phyloP scores from a whole-genome alignment of 2,797 vertebrate genomes.

The Bradypodion ventrale region DNA sequence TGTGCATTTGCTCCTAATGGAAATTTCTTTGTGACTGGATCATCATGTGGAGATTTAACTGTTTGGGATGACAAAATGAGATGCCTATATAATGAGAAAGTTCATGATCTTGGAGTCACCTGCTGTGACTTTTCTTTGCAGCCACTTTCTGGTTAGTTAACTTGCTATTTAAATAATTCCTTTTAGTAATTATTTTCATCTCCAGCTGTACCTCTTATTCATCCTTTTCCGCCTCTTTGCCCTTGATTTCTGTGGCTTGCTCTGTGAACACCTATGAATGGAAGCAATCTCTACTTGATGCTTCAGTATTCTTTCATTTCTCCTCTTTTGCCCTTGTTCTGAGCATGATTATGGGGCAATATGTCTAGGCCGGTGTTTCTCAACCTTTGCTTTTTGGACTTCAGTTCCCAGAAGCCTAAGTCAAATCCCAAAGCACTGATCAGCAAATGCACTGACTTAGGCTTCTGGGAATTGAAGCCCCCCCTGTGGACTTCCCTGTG shows the following conservation, averaged over 20 bases:
- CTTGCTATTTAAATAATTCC: slow-evolving; percentile 43
- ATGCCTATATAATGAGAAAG: slow-evolving; percentile 86
- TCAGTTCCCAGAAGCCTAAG: too few relatives aligned
- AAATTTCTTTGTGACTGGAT: slow-evolving; percentile 88
- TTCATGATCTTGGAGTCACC: slow-evolving; percentile 92
- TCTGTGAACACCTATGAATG: background rate
- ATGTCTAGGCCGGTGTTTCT: too few relatives aligned
- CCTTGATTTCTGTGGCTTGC: background rate
- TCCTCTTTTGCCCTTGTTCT: slow-evolving; percentile 18
- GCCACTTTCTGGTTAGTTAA: slow-evolving; percentile 80
- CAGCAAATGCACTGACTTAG: too few relatives aligned
- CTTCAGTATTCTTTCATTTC: slow-evolving; percentile 37
- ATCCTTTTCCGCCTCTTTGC: slow-evolving; percentile 21
- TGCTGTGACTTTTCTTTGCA: slow-evolving; percentile 88
- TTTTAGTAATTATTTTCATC: slow-evolving; percentile 24
- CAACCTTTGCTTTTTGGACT: too few relatives aligned
- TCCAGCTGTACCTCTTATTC: slow-evolving; percentile 41
- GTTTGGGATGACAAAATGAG: slow-evolving; percentile 89
- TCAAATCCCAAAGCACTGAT: too few relatives aligned
- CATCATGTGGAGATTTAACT: slow-evolving; percentile 91
- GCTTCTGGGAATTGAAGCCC: too few relatives aligned
- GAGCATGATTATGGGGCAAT: slow-evolving; percentile 26
- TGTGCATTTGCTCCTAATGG: slow-evolving; percentile 90
- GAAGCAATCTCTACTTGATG: slow-evolving; percentile 15
- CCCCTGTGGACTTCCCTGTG: too few relatives aligned